Conservation (phyloP, 92 coral and sea anemone species). For the Paramuricea clavata region DNA sequence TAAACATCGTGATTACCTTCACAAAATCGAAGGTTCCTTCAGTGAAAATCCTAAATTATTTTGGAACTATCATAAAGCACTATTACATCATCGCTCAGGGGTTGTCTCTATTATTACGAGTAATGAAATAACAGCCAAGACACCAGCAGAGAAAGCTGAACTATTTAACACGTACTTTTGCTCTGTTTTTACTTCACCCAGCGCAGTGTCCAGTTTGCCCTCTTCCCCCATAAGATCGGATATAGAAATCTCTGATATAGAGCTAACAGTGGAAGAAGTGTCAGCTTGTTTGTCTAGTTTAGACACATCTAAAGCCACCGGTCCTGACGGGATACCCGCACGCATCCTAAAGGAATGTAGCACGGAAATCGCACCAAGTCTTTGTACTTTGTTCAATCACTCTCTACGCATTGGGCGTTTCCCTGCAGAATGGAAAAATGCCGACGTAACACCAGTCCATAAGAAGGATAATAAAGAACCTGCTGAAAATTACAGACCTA, state of each 20-base stretch:
- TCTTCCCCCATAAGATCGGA: not conserved
- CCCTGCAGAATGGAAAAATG: not conserved
- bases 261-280: not conserved
- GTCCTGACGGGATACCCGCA: slow-evolving; percentile 69
- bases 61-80: slow-evolving; percentile 72
- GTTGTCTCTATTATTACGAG: not conserved
- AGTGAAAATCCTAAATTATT: slow-evolving; percentile 71
- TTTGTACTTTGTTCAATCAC: slow-evolving; percentile 55
- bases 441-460: not conserved
- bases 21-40: slow-evolving; percentile 71
- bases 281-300: not conserved
- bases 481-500: not conserved
- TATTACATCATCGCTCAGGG: slow-evolving; percentile 11
- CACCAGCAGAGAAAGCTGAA: not conserved
- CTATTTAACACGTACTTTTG: not conserved
- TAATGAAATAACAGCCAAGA: not conserved
- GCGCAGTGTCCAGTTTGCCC: not conserved
- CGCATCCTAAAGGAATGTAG: slow-evolving; percentile 65
- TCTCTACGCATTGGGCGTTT: not conserved
- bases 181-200: not conserved
- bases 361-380: slow-evolving; percentile 51
- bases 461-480: not conserved
- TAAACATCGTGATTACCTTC: slow-evolving; percentile 64
- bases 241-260: not conserved
- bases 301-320: slow-evolving; percentile 51